phyloP scores from a whole-genome alignment of 1,140 invertebrate species.

The Zaprionus vittiger region DNA sequence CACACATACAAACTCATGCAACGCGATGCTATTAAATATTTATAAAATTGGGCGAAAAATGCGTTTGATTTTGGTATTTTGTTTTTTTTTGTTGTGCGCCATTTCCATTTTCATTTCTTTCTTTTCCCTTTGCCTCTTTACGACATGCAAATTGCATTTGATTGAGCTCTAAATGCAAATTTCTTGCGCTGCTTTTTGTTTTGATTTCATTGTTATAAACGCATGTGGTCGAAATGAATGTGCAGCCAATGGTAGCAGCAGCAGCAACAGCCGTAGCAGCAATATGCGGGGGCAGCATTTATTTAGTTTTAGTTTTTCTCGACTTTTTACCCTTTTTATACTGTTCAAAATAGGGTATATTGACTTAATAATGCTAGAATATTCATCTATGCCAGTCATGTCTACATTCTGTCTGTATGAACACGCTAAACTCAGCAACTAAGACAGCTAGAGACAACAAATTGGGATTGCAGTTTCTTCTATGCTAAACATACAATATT shows the following conservation, averaged over 20 bases:
- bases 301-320: conserved; percentile 5
- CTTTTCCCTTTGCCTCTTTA: conserved; percentile 18
- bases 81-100: conserved; percentile 1
- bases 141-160: conserved; percentile 73
- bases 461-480: not conserved
- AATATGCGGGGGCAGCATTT: conserved; percentile 24
- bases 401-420: not conserved
- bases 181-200: conserved; percentile 57
- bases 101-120: conserved; percentile 26
- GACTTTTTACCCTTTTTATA: not conserved
- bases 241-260: conserved; percentile 30
- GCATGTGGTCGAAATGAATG: conserved; percentile 52
- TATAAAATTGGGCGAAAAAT: conserved; percentile 48
- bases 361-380: not conserved
- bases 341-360: not conserved
- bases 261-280: not conserved
- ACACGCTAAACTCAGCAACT: not conserved
- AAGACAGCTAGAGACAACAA: not conserved
- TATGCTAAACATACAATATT: not conserved
- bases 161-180: conserved; percentile 80
- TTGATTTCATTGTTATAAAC: conserved; percentile 76
- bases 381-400: no score
- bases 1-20: conserved; percentile 5
- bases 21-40: conserved; percentile 66
- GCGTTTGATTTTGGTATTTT: conserved; percentile 23